Percentiles rank a stretch among this genome's conserved stretches.
Evolutionary conservation across 2,113 vertebrate genomes (phyloP).

Genomic region (Pseudorhombus dupliciocellatus): DNA sequence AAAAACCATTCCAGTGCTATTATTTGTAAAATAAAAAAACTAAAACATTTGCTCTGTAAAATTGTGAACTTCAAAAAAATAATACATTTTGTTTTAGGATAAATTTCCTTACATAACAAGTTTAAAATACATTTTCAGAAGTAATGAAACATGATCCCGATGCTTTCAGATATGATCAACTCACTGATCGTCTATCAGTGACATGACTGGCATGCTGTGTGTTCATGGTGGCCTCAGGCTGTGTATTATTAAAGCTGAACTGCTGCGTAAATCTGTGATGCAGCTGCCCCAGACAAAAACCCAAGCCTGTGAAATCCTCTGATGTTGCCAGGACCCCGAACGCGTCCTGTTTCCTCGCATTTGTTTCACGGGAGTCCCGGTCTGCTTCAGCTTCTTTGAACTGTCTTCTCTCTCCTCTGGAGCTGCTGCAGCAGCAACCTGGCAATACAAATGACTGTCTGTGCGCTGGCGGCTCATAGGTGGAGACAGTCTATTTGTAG

Average conservation of each 20-base stretch:
- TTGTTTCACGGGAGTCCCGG: constrained; percentile 57
- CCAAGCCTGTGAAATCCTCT: constrained; percentile 30
- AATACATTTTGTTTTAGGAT: no score
- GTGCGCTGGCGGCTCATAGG: constrained; percentile 72
- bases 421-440: constrained; percentile 71
- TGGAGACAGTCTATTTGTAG: constrained; percentile 80
- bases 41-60: no score
- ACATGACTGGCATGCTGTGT: not conserved
- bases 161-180: no score
- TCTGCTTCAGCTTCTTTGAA: constrained; percentile 64
- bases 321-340: constrained; percentile 43
- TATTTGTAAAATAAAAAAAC: no score
- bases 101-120: no score
- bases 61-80: no score
- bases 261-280: constrained; percentile 19
- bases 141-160: no score
- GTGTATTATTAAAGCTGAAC: constrained; percentile 9
- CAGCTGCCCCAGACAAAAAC: constrained; percentile 18
- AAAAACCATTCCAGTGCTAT: no score
- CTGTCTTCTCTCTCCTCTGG: constrained; percentile 57
- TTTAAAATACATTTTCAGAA: no score
- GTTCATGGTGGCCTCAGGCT: constrained; percentile 4
- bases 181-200: not conserved
- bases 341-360: constrained; percentile 54
- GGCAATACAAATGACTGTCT: constrained; percentile 76